phyloP scores from a whole-genome alignment of 2,797 vertebrate genomes.

The Podarcis lilfordi region DNA sequence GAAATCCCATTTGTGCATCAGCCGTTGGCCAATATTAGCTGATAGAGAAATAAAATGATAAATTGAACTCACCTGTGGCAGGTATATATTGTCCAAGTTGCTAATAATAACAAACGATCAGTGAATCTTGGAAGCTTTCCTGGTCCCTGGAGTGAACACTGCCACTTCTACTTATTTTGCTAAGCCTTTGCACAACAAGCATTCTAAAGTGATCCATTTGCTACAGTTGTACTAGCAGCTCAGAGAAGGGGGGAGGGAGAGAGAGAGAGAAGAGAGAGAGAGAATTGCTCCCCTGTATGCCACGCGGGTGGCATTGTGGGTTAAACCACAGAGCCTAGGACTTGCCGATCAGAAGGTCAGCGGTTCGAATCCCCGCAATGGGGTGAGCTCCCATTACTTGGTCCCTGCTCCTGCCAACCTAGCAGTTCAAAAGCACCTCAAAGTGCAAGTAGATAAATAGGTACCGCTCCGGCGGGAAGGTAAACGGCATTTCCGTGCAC shows the following conservation, averaged over 20 bases:
- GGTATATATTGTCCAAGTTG: not conserved
- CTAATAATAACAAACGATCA: not conserved
- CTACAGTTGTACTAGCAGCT: not conserved
- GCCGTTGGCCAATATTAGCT: conserved; percentile 11
- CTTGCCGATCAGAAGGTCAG: no score
- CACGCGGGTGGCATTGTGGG: no score
- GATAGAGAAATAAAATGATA: conserved; percentile 1
- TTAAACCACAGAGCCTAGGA: no score
- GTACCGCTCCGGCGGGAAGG: no score
- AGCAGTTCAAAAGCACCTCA: no score
- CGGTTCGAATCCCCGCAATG: no score
- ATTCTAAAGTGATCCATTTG: not conserved
- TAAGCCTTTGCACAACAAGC: not conserved
- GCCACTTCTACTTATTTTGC: not conserved
- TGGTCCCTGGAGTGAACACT: not conserved
- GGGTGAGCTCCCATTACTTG: no score
- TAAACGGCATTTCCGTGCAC: no score
- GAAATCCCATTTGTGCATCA: not conserved
- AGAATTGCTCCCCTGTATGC: not conserved
- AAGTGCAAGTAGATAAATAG: no score
- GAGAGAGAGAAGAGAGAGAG: not conserved
- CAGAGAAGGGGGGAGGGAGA: not conserved
- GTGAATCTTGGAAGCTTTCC: not conserved
- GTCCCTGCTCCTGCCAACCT: no score
- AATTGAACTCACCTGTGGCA: not conserved